Conservation (phyloP, 2,888 invertebrate species). For the Acanthosepion pharaonis region DNA sequence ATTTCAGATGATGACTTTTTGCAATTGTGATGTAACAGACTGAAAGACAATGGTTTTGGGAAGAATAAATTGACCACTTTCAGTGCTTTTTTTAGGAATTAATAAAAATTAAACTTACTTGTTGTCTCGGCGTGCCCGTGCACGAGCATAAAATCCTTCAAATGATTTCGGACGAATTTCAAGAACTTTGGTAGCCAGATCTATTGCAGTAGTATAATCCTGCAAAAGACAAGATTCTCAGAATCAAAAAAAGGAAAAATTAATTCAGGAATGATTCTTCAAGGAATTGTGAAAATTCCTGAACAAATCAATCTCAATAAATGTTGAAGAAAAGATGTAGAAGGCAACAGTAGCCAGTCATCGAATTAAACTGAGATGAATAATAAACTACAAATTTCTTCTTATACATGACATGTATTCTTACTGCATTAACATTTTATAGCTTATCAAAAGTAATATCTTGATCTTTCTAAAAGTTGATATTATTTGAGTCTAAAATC, state of each 20-base stretch:
- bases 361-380: no score
- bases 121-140: slow-evolving; percentile 88
- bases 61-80: not conserved
- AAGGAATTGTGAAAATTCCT: not conserved
- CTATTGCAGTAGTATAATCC: slow-evolving; percentile 81
- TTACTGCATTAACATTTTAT: no score
- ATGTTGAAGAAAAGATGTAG: no score
- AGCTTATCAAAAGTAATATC: no score
- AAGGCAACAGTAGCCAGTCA: no score
- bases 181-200: slow-evolving; percentile 89
- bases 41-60: not conserved
- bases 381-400: no score
- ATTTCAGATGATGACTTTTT: no score
- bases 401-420: no score
- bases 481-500: no score
- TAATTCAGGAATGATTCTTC: not conserved
- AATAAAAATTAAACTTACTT: slow-evolving; percentile 73
- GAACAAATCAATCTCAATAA: no score
- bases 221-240: slow-evolving; percentile 57
- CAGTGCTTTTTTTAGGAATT: not conserved
- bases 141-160: slow-evolving; percentile 93
- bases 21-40: no score
- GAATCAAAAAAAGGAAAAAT: not conserved
- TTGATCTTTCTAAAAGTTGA: no score
- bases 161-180: slow-evolving; percentile 89